Evolutionary conservation across 2,888 invertebrate genomes (phyloP), one percentile per base, ranked within the genome.

Genomic region (Aspidiotus rigidus): DNA sequence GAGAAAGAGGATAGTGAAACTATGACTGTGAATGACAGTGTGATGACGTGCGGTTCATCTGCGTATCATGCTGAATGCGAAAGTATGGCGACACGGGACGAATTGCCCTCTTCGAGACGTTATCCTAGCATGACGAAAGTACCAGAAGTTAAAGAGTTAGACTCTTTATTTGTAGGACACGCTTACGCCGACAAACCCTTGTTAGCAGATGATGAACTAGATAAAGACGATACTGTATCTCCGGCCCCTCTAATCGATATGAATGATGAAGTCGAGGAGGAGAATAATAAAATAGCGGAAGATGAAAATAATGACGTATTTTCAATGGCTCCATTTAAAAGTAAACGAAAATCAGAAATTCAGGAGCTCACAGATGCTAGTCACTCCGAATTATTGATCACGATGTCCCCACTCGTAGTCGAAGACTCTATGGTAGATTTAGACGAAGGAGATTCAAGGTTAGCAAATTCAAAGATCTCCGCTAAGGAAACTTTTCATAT

Each of bases 141-240:
- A 60, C 72, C 71, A 15, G 78, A 78, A 66, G 49, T 63, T 42
- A 75, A 75, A 62, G 80, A 79, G 57, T 83, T 83, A 59, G 84
- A 83, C 74, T 81, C 84, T 61, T 78, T 85, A 41, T 84, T 88
- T 72, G 84, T 88, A 7, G 85, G 88, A 0, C 88, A 88, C 76
- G 86, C 86, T 73, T 69, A 87, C 74, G 89, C 89, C 0, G 88
- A 87, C 72, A 84, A 84, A 73, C 89, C 89, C 1, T 77, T 90
- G 54, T 77, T 90, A 7, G 81, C 89, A 69, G 89, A 90, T 75
- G 89, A 89, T 76, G 89, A 90, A 74, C 77, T 89, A n/a, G 86
- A 87, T 1, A 84, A 85, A 67, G 77, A 75, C 11, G 76, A 76
- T 28, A 72, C 69, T 53, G 73, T 71, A n/a, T 72, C 73, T 0